Evolutionary conservation across 2,888 invertebrate genomes (phyloP), one percentile per base, ranked within the genome.

Genomic region (Tenthredo livida): DNA sequence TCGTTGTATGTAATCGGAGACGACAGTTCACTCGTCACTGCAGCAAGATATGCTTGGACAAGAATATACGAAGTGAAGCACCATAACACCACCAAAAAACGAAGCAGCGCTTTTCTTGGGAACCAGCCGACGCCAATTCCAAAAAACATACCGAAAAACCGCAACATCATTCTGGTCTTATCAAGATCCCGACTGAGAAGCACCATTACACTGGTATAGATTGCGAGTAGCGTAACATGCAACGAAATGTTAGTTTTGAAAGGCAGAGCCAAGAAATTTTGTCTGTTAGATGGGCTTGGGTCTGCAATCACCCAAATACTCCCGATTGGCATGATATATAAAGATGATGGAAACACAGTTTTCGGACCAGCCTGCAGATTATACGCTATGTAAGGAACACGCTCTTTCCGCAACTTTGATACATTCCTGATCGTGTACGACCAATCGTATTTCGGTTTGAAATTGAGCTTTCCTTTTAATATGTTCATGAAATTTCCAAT

Each of bases 371-470:
- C 3, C 25, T 2, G 1, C 12, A 65, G 3, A 29, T 82, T 9
- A 21, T 43, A 43, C 10, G 15, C 21, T 0, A 82, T 65, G 12
- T 12, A 6, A 54, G 17, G 29, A 17, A 7, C n/a, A 47, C 15
- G 43, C 25, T 21, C 10, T 0, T 82, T 6, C 15, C 1, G 65
- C n/a, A 43, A 58, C 0, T 78, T 37, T 21, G 29, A 4, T 0
- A n/a, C n/a, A 1, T 33, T 3, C 6, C 21, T 9, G 10, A 47
- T 0, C 58, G 0, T 2, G 17, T 0, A 0, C 9, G 33, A n/a
- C 82, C 77, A 77, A n/a, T 37, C 40, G 29, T 82, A 82, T 65
- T 82, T 82, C 15, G 65, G 10, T 82, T 65, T 82, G 7, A 82
- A 21, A 43, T 61, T 21, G 25, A 82, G 37, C 15, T 21, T 15